Evolutionary conservation across 2,888 invertebrate species (phyloP).

Genomic region (Acleris literana): DNA sequence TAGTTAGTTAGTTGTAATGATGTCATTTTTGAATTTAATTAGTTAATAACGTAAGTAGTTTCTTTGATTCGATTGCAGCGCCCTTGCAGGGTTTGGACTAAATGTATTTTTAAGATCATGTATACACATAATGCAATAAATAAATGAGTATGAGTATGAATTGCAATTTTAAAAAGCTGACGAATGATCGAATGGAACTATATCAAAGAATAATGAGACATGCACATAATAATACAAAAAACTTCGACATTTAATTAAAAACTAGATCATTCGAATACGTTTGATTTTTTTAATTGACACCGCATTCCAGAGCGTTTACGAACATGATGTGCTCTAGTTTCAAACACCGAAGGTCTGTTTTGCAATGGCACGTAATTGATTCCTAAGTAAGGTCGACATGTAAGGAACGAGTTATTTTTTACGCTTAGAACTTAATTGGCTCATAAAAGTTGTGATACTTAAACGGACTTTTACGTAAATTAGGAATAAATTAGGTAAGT

Average conservation of each 20-base stretch:
- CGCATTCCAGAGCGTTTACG: slow-evolving; percentile 22
- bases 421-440: slow-evolving; percentile 28
- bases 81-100: too few species aligned
- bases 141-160: too few species aligned
- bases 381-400: slow-evolving; percentile 32
- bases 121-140: too few species aligned
- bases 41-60: too few species aligned
- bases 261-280: slow-evolving; percentile 10
- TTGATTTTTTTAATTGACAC: slow-evolving; percentile 21
- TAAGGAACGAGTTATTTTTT: slow-evolving; percentile 30
- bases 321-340: slow-evolving; percentile 18
- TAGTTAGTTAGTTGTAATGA: too few species aligned
- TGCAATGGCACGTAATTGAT: slow-evolving; percentile 28
- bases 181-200: too few species aligned
- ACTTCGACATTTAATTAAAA: slow-evolving; percentile 7
- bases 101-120: too few species aligned
- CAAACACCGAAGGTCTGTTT: slow-evolving; percentile 26
- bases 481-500: slow-evolving; percentile 15
- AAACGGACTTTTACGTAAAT: slow-evolving; percentile 18
- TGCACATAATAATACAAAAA: neutral
- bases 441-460: slow-evolving; percentile 23
- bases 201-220: neutral
- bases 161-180: too few species aligned
- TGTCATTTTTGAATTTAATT: too few species aligned
- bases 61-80: too few species aligned